Base-by-base conservation (phyloP, 1,140 invertebrate species). In the Caenorhabditis latens region DNA sequence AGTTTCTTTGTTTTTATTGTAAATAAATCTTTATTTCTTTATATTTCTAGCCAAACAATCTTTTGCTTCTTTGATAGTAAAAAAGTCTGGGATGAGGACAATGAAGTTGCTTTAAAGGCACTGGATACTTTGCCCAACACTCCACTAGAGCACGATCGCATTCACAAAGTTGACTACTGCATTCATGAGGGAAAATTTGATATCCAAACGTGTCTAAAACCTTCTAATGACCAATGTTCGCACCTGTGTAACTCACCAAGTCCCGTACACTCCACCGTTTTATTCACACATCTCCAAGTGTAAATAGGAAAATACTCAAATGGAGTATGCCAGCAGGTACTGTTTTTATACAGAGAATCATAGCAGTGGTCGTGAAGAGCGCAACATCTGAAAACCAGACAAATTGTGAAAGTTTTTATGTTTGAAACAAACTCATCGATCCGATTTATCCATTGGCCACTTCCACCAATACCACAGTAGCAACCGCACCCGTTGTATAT, bases 391-490 rank as follows among this genome's bases (percentile, higher is more conserved):
- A 19, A 58, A 19, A 58, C n/a, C n/a, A 58, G 1, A 58, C 8
- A 19, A 14, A 58, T 7, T 1, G n/a, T 7, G 13, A n/a, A 58
- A 58, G n/a, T 19, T 58, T 4, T n/a, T 1, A 4, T 53, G 1
- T 13, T 16, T 13, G 50, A 53, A 53, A 53, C 50, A 9, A 53
- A 58, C 57, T 58, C 57, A 21, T 58, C 57, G 7, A 58, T 58
- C 1, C n/a, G 3, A 58, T 58, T 19, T 1, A 58, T n/a, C 14
- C 14, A n/a, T 0, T 58, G 3, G 6, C 57, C 57, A 58, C 57
- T 58, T n/a, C 57, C 57, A n/a, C 57, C 57, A 58, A 58, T 58
- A 19, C 57, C 57, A 58, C 57, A 58, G n/a, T 58, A 58, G n/a
- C 57, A 58, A 1, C 57, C 57, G 19, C 8, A 58, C 6, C 57